Evolutionary conservation across 2,797 vertebrate genomes (phyloP), one percentile per base, ranked within the genome.

Genomic region (Orientallactaga sibirica): DNA sequence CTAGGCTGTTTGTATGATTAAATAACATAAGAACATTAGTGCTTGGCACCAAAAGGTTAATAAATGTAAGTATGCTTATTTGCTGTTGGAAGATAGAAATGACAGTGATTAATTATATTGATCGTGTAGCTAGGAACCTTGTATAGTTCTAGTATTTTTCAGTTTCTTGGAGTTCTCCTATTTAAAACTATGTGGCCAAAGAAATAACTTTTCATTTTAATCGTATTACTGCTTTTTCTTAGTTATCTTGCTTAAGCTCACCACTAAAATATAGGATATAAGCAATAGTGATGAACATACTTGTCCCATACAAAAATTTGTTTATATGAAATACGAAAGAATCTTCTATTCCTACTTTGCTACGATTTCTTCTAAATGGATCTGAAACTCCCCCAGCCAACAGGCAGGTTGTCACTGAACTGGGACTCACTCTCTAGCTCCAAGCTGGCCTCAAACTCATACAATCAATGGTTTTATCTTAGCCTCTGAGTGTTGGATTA

Each of bases 151-250:
- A 33, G 29, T 82, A 73, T 71, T 82, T 89, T 67, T 66, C 55
- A 88, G 68, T 77, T 92, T 86, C 48, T 86, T 86, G 24, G 58
- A 52, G 43, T 66, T 68, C 64, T 33, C 85, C 19, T 41, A 58
- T 77, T 73, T 86, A 71, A 71, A 94, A 70, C 24, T 33, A 71
- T n/a, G 75, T 58, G 70, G 5, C 10, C 62, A 88, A 29, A 29
- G 29, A 82, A 74, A 73, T 41, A 66, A 37, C 55, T 80, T 78
- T 88, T 88, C 33, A 67, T 86, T 91, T 88, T 89, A 64, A 74
- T 71, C 37, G 19, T 82, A 33, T 67, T 82, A 83, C 58, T 76
- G 27, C 9, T 73, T 79, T 79, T 24, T 78, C n/a, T 80, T 64
- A 71, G 78, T 73, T 48, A 73, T 74, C 55, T 48, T 80, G 19